A percentile compares a stretch with the other conserved stretches of the same genome.
These are phyloP conservation scores for Lithosia quadra DNA, from an alignment of 2,888 invertebrate genomes.

Conservation along the genomic window DNA sequence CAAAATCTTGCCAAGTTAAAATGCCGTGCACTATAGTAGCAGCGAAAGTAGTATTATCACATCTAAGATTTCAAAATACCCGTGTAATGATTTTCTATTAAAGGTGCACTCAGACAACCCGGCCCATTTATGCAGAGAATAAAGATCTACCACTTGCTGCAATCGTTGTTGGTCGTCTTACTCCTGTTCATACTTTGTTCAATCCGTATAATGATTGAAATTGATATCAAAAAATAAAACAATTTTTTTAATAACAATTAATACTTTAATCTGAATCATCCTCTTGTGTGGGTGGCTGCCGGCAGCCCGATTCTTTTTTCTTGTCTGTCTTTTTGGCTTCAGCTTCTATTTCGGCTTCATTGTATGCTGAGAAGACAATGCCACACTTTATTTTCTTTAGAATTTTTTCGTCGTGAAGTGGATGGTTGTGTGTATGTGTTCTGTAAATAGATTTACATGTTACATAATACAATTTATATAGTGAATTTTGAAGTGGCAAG, in stretches of 20 bases:
- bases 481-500: no score
- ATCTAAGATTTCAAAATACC: no score
- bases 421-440: not conserved
- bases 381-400: not conserved
- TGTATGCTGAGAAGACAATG: not conserved
- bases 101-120: no score
- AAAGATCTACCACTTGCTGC: no score
- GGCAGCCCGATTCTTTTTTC: not conserved
- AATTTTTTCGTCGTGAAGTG: slow-evolving; percentile 7
- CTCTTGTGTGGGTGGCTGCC: not conserved
- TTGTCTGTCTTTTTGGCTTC: not conserved
- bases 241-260: not conserved
- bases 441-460: not conserved
- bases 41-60: no score
- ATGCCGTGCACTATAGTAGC: no score
- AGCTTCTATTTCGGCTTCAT: slow-evolving; percentile 4
- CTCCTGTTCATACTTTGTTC: not conserved
- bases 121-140: no score
- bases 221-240: not conserved
- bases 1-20: no score
- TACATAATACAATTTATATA: no score
- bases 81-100: no score
- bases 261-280: not conserved
- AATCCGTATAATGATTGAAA: not conserved
- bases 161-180: no score